Percentiles rank a stretch among this genome's conserved stretches.
Conservation (phyloP, 2,888 invertebrate species). For the Pseudococcus viburni region DNA sequence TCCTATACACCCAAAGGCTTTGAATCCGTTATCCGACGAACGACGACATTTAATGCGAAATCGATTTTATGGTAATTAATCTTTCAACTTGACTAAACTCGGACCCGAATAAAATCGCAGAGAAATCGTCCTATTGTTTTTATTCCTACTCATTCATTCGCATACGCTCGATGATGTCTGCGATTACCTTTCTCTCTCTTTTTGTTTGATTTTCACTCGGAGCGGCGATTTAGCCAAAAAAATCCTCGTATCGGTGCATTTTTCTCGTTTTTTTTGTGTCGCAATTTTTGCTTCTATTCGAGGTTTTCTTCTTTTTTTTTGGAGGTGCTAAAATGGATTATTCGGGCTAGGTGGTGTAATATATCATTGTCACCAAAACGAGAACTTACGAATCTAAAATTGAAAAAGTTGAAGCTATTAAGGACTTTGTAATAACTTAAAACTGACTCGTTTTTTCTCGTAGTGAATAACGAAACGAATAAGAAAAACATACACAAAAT, state of each 20-base stretch:
- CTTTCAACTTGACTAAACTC: conserved; percentile 37
- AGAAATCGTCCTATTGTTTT: conserved; percentile 21
- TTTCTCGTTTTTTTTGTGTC: neutral
- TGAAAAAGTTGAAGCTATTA: conserved; percentile 49
- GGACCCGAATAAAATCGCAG: conserved; percentile 12
- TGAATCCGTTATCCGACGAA: conserved; percentile 19
- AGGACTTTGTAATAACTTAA: conserved; percentile 46
- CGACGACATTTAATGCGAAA: conserved; percentile 48
- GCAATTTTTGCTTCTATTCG: neutral
- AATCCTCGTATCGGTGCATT: neutral
- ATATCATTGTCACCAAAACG: conserved; percentile 29
- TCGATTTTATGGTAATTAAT: conserved; percentile 53
- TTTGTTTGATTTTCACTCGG: neutral
- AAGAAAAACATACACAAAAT: neutral
- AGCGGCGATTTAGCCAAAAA: neutral
- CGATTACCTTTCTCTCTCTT: neutral
- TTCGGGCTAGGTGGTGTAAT: neutral
- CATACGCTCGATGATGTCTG: neutral
- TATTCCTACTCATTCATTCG: neutral
- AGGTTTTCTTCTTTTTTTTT: neutral
- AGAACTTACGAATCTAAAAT: conserved; percentile 37
- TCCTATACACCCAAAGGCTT: neutral
- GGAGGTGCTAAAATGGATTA: neutral
- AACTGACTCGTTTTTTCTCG: neutral
- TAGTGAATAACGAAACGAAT: neutral